These are phyloP conservation scores for Campylorhamphus procurvoides DNA, from an alignment of 2,113 vertebrate genomes.

Conservation along the genomic window DNA sequence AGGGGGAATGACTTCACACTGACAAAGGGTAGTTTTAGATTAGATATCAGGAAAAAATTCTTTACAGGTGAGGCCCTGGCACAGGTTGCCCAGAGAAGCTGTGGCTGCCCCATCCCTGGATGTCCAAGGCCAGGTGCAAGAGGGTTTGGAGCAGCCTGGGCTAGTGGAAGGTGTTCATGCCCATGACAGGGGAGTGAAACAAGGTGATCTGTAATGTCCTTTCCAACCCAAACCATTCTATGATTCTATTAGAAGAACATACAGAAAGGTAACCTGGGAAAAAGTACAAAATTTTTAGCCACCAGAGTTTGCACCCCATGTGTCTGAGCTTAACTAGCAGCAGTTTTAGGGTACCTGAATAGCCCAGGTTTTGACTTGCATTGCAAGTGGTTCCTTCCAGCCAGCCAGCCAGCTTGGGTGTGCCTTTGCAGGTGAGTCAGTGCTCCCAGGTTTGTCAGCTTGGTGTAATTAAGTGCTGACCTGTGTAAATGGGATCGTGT, in stretches of 20 bases:
- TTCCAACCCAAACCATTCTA: not conserved
- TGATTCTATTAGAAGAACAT: not conserved
- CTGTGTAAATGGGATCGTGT: accelerated
- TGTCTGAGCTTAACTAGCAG: not conserved
- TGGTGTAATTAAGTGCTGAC: not conserved
- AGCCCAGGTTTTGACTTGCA: not conserved
- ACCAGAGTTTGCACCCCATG: accelerated
- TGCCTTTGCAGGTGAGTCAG: not conserved
- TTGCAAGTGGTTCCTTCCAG: not conserved
- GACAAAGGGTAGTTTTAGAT: not conserved
- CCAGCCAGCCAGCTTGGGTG: not conserved
- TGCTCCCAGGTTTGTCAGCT: not conserved
- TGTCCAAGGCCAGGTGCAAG: not conserved
- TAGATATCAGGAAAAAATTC: not conserved
- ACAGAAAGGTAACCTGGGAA: not conserved
- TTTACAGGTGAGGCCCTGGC: not conserved
- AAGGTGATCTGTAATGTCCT: not conserved
- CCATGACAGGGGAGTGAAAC: not conserved
- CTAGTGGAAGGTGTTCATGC: not conserved
- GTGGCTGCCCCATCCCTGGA: not conserved
- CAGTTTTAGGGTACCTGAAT: not conserved
- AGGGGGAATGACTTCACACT: not conserved
- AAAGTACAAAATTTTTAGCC: not conserved
- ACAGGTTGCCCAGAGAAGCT: not conserved
- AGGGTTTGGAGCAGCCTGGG: not conserved